Conservation (phyloP, 2,113 vertebrate species). For the Fregata magnificens region DNA sequence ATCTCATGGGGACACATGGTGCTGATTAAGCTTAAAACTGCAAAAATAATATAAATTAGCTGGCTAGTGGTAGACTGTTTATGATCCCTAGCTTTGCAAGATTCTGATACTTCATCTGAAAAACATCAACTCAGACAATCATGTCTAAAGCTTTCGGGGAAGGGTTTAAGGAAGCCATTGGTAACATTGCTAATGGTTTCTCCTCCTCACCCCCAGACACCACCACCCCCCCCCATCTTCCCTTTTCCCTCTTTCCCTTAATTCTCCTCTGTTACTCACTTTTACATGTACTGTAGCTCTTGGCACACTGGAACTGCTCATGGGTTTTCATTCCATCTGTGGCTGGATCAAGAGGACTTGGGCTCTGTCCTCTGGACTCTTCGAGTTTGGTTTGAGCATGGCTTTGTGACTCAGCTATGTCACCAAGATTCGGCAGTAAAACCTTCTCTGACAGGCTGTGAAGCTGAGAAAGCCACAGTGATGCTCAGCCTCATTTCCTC, state of each 20-base stretch:
- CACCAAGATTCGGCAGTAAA: neutral
- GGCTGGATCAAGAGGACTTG: no score
- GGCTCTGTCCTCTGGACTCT: neutral
- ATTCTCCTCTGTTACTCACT: neutral
- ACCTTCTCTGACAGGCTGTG: neutral
- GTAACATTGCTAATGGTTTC: neutral
- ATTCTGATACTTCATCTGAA: conserved; percentile 41
- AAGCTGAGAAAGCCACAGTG: neutral
- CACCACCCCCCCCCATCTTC: neutral
- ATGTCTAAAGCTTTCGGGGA: neutral
- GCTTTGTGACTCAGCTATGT: neutral
- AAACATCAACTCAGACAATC: neutral
- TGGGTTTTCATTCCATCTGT: neutral
- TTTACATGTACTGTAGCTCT: neutral
- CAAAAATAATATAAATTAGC: conserved; percentile 28
- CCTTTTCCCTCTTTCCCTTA: neutral
- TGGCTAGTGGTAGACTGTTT: conserved; percentile 44
- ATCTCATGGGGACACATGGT: conserved; percentile 39
- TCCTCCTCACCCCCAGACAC: neutral
- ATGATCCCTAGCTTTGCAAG: neutral
- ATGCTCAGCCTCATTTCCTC: neutral
- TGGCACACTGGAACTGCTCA: neutral
- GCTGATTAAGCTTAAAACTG: conserved; percentile 38
- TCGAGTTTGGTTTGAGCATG: neutral
- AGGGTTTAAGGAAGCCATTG: neutral